Base-by-base conservation (phyloP, 1,140 invertebrate genomes). In the Lordiphosa collinella region DNA sequence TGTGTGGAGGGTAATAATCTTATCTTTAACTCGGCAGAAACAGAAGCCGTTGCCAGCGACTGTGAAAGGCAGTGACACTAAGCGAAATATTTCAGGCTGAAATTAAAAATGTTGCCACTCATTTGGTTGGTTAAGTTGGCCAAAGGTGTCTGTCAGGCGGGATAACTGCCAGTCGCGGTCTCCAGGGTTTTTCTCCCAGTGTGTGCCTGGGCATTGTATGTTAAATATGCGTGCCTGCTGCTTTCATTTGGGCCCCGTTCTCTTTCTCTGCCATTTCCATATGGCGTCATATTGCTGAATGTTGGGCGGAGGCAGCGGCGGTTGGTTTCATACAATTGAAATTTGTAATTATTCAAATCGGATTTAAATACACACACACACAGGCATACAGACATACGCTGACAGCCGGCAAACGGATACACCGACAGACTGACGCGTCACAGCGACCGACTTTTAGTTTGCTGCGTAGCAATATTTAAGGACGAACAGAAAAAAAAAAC, bases 261-360 rank as follows among this genome's bases (percentile, higher is more conserved):
- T n/a, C 22, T n/a, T 44, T 12, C 41, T 11, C 43, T 61, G 65
- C 75, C 76, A 82, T 82, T 80, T 82, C 76, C 75, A 80, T 82
- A 82, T 80, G 75, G 76, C 76, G 65, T 80, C 71, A 82, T 82
- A 67, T 80, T 75, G 70, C 66, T 70, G 76, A 53, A 64, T 65
- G 75, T 49, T 13, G 16, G 47, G 11, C 13, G 37, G 44, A 37
- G 18, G 63, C 47, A 38, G 63, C 57, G 67, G n/a, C n/a, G n/a
- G n/a, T 57, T 69, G 74, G 41, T 75, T 84, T 76, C 59, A 64
- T 84, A 82, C 78, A 82, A 82, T 82, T 82, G 78, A 82, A 82
- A 82, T 82, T 82, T 84, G 72, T 82, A 82, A 82, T 82, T 82
- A 82, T 82, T 82, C 78, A 82, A 82, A 82, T 82, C 78, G 78